Evolutionary conservation across 2,888 invertebrate genomes (phyloP).

Genomic region (Drosophila percnosoma): DNA sequence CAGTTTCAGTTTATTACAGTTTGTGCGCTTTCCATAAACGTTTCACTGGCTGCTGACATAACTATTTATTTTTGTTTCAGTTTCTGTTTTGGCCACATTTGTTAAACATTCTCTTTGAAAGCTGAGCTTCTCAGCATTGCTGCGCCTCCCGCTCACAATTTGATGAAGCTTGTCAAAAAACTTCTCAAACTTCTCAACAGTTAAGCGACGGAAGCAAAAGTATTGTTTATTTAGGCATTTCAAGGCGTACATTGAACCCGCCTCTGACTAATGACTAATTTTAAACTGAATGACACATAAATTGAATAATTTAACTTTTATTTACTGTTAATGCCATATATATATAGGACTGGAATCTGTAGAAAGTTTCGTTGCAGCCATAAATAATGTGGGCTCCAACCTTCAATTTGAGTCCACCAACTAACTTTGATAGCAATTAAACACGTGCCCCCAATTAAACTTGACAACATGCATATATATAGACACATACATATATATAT

Average conservation of each 20-base stretch:
- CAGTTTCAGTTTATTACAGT: not conserved
- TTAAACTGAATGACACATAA: not conserved
- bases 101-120: not conserved
- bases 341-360: not conserved
- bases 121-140: not conserved
- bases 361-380: not conserved
- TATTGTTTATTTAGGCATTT: slow-evolving; percentile 11
- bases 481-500: too few species aligned
- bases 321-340: not conserved
- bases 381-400: not conserved
- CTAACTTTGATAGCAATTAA: slow-evolving; percentile 14
- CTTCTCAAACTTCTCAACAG: not conserved
- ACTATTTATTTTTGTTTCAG: not conserved
- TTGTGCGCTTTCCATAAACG: not conserved
- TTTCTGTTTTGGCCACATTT: not conserved
- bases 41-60: not conserved
- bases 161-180: not conserved
- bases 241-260: slow-evolving; percentile 32
- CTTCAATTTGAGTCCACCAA: slow-evolving; percentile 3
- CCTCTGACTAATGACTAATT: slow-evolving; percentile 13
- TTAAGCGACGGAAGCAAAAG: slow-evolving; percentile 1
- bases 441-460: slow-evolving; percentile 50
- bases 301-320: not conserved
- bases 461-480: slow-evolving; percentile 9
- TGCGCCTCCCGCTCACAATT: too few species aligned